Base-by-base conservation (phyloP, 2,113 vertebrate species). In the Noctilio leporinus region DNA sequence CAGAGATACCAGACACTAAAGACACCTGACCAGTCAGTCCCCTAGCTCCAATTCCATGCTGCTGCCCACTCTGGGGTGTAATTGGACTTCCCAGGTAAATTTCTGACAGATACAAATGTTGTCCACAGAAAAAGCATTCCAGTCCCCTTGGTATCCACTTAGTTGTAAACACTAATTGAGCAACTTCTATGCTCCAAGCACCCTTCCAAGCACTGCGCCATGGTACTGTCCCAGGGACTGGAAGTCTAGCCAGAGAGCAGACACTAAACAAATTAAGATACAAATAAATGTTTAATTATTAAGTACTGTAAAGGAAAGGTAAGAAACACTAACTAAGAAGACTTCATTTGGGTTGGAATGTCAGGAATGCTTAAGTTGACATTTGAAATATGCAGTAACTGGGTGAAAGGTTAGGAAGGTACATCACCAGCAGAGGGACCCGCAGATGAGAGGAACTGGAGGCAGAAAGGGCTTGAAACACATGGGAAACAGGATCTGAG, bases 141-240 rank as follows among this genome's bases (percentile, higher is more conserved):
- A 9, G 85, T 80, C 47, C 26, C 72, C 35, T 49, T 55, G 73
- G 2, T 22, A 33, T 72, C 55, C 30, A 38, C 72, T 64, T 62
- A 53, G 65, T 73, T 90, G 73, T 69, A 95, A 82, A 77, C 24
- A 64, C n/a, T 88, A 84, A 91, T 12, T 84, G 77, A 96, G 72
- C 47, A 75, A 73, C n/a, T 59, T 90, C 91, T 86, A 4, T 15
- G 24, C 20, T 59, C 38, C 53, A n/a, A 65, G 14, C 6, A 87
- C 16, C 38, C 45, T 69, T 43, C 26, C 73, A 81, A 95, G 75
- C 33, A 53, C 65, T 30, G 47, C 49, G 24, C 11, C 64, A 47
- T n/a, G 6, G 10, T 59, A 51, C 43, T 43, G 11, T 19, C 78
- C 80, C 30, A 2, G 59, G 59, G 49, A 86, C 7, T 17, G 11